These are phyloP conservation scores for Sarcophaga peregrina DNA, from an alignment of 1,140 invertebrate genomes.

Conservation along the genomic window DNA sequence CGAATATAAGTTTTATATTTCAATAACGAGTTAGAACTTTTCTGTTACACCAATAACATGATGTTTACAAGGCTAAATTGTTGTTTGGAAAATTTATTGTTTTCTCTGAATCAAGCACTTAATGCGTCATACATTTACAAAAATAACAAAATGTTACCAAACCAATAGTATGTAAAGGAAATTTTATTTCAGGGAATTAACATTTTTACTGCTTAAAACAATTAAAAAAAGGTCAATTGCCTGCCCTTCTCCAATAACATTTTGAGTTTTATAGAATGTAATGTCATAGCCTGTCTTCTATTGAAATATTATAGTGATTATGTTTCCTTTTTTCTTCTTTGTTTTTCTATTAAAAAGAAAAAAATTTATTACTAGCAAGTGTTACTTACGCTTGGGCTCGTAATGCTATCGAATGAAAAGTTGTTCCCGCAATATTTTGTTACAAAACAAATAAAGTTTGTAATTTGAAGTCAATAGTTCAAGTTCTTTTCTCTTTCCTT, in stretches of 20 bases:
- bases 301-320: not conserved
- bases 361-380: not conserved
- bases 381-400: not conserved
- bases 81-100: not conserved
- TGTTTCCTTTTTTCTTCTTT: not conserved
- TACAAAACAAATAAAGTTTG: conserved; percentile 14
- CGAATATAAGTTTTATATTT: not conserved
- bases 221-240: too few relatives aligned
- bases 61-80: conserved; percentile 17
- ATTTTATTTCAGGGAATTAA: too few relatives aligned
- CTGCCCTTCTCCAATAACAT: too few relatives aligned
- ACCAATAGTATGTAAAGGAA: too few relatives aligned
- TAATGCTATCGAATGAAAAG: not conserved
- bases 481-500: not conserved
- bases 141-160: too few relatives aligned
- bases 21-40: not conserved
- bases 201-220: too few relatives aligned
- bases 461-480: conserved; percentile 9
- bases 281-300: not conserved
- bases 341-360: not conserved
- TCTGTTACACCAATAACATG: not conserved
- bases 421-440: conserved; percentile 17
- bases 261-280: too few relatives aligned
- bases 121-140: too few relatives aligned
- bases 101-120: not conserved